Conservation (phyloP, 1,140 invertebrate species). For the Drosophila pectinifera region DNA sequence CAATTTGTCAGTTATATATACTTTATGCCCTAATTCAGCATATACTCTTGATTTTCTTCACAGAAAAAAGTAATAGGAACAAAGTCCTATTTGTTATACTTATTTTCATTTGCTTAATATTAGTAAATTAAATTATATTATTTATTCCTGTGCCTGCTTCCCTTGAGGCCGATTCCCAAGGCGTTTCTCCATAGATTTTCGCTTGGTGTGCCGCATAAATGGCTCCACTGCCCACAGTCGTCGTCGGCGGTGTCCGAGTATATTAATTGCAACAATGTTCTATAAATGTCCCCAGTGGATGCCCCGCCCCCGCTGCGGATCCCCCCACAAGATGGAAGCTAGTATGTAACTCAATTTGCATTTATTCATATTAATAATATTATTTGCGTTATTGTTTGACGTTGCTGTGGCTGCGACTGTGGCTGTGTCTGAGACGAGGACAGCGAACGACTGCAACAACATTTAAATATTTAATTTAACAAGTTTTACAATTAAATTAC, state of each 20-base stretch:
- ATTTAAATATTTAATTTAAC: conserved; percentile 80
- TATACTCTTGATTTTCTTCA: neutral
- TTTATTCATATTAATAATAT: conserved; percentile 70
- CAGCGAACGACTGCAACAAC: conserved; percentile 38
- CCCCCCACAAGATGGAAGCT: conserved; percentile 4
- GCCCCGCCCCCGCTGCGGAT: neutral
- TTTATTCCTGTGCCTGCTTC: conserved; percentile 2
- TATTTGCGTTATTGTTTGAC: conserved; percentile 65
- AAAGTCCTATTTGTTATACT: neutral
- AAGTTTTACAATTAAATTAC: conserved; percentile 79
- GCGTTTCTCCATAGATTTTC: conserved; percentile 1
- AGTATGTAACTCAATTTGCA: conserved; percentile 65
- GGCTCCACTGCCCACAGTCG: conserved; percentile 35
- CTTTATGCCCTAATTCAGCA: neutral
- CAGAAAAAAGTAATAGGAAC: neutral
- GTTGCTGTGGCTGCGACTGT: conserved; percentile 15
- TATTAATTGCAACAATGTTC: conserved; percentile 50
- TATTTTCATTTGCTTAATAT: neutral
- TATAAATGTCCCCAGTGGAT: conserved; percentile 45
- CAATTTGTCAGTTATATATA: too few species aligned
- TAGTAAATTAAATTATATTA: neutral
- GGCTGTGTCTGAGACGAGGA: conserved; percentile 29
- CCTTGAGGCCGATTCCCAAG: conserved; percentile 15
- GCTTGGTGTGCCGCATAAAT: conserved; percentile 19
- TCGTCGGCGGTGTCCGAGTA: conserved; percentile 9